Evolutionary conservation across 2,888 invertebrate species (phyloP).

Genomic region (Drosophila meridiana): DNA sequence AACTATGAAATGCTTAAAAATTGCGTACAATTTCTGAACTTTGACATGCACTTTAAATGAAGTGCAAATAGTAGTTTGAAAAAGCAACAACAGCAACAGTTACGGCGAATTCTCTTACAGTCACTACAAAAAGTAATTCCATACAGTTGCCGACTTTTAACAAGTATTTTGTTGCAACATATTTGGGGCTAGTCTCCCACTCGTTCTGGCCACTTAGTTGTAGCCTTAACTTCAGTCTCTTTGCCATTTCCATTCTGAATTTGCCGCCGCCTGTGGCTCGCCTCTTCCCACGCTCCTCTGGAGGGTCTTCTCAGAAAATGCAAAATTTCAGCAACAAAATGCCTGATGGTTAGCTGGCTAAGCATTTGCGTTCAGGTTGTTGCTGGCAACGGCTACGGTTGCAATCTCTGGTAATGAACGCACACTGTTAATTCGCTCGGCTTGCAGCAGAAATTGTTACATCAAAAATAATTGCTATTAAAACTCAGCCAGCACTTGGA

Average conservation of each 20-base stretch:
- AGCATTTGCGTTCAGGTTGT: constrained; percentile 6
- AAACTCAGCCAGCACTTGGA: too few species aligned
- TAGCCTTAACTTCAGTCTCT: constrained; percentile 15
- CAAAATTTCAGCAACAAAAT: constrained; percentile 53
- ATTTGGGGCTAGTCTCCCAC: constrained; percentile 36
- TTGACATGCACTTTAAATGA: constrained; percentile 45
- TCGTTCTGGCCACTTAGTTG: constrained; percentile 1
- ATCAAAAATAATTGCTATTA: background rate
- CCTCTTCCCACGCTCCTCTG: constrained; percentile 27
- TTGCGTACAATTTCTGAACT: constrained; percentile 35
- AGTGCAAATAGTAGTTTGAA: constrained; percentile 23
- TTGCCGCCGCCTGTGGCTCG: constrained; percentile 1
- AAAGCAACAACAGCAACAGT: constrained; percentile 5
- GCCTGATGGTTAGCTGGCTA: constrained; percentile 38
- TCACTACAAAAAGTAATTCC: constrained; percentile 62
- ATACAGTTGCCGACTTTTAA: constrained; percentile 50
- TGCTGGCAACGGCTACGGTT: constrained; percentile 1
- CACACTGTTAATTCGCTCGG: constrained; percentile 24
- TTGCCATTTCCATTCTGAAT: constrained; percentile 48
- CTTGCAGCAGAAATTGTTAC: constrained; percentile 16
- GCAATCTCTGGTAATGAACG: constrained; percentile 52
- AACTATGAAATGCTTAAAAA: constrained; percentile 7
- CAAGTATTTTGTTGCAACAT: constrained; percentile 60
- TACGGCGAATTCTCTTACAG: constrained; percentile 21
- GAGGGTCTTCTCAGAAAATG: constrained; percentile 35